Evolutionary conservation across 2,888 invertebrate species (phyloP).

Genomic region (Nycteola revayana): DNA sequence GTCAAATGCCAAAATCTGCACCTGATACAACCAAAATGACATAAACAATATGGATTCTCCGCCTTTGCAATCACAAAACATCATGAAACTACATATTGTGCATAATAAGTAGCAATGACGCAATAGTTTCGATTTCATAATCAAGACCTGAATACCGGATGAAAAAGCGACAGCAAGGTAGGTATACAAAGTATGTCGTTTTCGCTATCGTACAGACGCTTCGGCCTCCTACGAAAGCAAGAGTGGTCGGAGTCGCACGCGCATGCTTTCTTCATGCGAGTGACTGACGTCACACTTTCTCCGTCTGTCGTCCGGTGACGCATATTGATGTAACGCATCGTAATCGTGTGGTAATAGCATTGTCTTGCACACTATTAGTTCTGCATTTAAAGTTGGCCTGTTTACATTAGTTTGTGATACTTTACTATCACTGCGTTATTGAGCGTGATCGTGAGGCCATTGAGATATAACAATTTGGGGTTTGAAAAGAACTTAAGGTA

Average conservation of each 20-base stretch:
- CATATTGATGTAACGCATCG: conserved; percentile 62
- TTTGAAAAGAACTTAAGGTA: no score
- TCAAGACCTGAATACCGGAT: conserved; percentile 71
- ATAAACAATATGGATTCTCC: conserved; percentile 6
- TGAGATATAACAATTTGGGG: no score
- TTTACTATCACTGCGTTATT: no score
- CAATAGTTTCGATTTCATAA: conserved; percentile 73
- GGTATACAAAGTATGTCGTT: conserved; percentile 69
- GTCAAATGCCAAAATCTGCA: no score
- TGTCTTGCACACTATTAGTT: conserved; percentile 20
- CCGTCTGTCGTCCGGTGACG: conserved; percentile 63
- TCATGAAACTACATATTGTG: conserved; percentile 40
- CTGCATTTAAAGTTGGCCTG: conserved; percentile 4
- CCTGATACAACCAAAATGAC: neutral
- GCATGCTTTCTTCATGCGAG: conserved; percentile 77
- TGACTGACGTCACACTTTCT: conserved; percentile 75
- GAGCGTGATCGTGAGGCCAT: no score
- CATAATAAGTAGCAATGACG: conserved; percentile 55
- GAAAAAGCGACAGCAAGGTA: conserved; percentile 64
- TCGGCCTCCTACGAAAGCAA: conserved; percentile 75
- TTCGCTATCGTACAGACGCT: conserved; percentile 76
- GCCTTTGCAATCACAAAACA: conserved; percentile 15
- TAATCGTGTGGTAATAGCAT: conserved; percentile 52
- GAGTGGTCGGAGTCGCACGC: conserved; percentile 65
- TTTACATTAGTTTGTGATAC: neutral